Base-by-base conservation (phyloP, 1,140 invertebrate genomes). In the Tachypleus tridentatus region DNA sequence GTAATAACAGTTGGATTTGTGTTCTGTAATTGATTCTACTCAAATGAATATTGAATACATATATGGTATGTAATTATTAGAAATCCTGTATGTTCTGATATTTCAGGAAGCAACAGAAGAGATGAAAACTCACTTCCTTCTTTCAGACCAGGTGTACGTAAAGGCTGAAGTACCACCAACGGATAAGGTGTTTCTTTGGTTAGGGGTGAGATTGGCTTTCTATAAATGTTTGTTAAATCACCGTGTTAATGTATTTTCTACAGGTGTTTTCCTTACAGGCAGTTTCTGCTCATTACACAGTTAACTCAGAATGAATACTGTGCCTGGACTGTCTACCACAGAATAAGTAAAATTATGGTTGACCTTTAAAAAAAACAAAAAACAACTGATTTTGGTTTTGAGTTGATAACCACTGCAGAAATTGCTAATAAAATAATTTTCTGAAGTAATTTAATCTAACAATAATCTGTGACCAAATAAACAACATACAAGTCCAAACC, bases 81-180 rank as follows among this genome's bases (percentile, higher is more conserved):
- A 63, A n/a, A 50, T 11, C 3, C 60, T 61, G 10, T 47, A 3
- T 61, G 49, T n/a, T 53, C n/a, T 60, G 50, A 51, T 58, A 61
- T 67, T 70, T 7, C 67, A 80, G 77, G 76, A 77, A 64, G 75
- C 75, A 10, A 68, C 73, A 61, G 76, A 80, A 58, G 70, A 88
- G 69, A 80, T 93, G 67, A 87, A 93, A 75, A 94, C 93, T 3
- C 86, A 94, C 69, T 98, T 97, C 80, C 79, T 97, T 70, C 78
- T 99, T 4, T 96, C 93, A 65, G 94, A 98, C 76, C 93, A 97
- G 81, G 87, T 98, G 29, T 98, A 91, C 79, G 85, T 92, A 5
- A 94, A 93, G 74, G 85, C 85, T 74, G 87, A 86, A 51, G 81
- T 91, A 73, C 83, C 92, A 72, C 93, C 93, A 5, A 95, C 92